These are phyloP conservation scores for Eurystomus glaucurus DNA, from an alignment of 2,797 vertebrate genomes.

Conservation along the genomic window DNA sequence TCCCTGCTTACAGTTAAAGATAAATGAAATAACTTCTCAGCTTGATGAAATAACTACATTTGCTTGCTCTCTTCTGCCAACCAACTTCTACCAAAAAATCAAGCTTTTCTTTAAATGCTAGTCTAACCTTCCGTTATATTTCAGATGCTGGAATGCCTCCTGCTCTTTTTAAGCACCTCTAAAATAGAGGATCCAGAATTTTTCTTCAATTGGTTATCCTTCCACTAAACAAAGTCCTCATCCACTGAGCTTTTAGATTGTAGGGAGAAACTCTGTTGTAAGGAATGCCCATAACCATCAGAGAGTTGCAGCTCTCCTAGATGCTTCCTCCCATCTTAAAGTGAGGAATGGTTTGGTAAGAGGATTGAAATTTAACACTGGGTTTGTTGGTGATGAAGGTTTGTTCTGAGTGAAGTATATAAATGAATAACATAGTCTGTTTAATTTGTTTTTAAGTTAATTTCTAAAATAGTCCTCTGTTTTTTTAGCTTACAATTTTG, in stretches of 20 bases:
- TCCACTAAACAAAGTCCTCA: background rate
- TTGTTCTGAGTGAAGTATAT: background rate
- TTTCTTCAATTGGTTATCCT: background rate
- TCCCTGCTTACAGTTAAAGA: background rate
- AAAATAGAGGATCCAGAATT: background rate
- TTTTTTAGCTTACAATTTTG: background rate
- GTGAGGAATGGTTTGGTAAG: background rate
- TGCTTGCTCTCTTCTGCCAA: background rate
- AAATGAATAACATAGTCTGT: background rate
- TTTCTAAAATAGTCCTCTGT: background rate
- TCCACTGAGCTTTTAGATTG: background rate
- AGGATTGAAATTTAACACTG: background rate
- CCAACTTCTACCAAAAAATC: background rate
- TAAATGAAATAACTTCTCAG: background rate
- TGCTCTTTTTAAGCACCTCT: background rate
- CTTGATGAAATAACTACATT: background rate
- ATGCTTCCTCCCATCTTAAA: background rate
- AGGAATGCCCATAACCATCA: background rate
- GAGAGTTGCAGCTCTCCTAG: background rate
- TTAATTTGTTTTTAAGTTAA: background rate
- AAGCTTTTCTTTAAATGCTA: background rate
- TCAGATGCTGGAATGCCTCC: background rate
- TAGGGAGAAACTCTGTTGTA: background rate
- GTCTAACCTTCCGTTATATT: background rate
- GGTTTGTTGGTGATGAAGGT: background rate